phyloP scores from a whole-genome alignment of 23 tunicate genomes.

The Styela clava region DNA sequence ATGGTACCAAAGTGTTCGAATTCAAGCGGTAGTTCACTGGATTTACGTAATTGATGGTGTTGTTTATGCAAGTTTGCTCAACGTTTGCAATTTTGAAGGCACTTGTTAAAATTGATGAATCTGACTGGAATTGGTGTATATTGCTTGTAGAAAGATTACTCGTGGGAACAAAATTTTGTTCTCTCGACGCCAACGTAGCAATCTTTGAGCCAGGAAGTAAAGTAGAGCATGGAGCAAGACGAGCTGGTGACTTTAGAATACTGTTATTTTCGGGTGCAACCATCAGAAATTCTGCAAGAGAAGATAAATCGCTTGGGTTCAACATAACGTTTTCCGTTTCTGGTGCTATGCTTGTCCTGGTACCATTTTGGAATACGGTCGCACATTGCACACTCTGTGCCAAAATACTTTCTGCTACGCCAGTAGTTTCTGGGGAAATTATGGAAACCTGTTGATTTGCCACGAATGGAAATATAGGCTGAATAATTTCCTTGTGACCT shows the following conservation, averaged over 20 bases:
- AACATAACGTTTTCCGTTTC: background rate
- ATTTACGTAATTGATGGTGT: background rate
- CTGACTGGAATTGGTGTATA: background rate
- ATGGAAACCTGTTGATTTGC: background rate
- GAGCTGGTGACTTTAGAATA: slow-evolving; percentile 17
- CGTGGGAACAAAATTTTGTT: background rate
- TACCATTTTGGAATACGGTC: background rate
- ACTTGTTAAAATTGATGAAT: background rate
- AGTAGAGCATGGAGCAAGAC: slow-evolving; percentile 35
- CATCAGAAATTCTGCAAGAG: slow-evolving; percentile 22
- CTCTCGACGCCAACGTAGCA: background rate
- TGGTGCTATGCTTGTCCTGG: background rate
- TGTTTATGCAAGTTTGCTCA: background rate
- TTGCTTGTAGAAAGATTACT: background rate
- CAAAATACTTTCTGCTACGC: background rate
- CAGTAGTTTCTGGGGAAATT: background rate
- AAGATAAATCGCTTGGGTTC: slow-evolving; percentile 3
- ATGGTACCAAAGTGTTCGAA: background rate
- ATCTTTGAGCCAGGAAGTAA: slow-evolving; percentile 34
- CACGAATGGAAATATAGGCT: slow-evolving; percentile 1
- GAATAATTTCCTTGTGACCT: background rate
- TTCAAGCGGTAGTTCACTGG: background rate
- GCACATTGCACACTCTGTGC: background rate
- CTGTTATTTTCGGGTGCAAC: slow-evolving; percentile 3
- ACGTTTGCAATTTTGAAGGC: background rate